A percentile compares a stretch with the other conserved stretches of the same genome.
Conservation (phyloP, 2,113 vertebrate genomes). For the Forbesichthys agassizii region DNA sequence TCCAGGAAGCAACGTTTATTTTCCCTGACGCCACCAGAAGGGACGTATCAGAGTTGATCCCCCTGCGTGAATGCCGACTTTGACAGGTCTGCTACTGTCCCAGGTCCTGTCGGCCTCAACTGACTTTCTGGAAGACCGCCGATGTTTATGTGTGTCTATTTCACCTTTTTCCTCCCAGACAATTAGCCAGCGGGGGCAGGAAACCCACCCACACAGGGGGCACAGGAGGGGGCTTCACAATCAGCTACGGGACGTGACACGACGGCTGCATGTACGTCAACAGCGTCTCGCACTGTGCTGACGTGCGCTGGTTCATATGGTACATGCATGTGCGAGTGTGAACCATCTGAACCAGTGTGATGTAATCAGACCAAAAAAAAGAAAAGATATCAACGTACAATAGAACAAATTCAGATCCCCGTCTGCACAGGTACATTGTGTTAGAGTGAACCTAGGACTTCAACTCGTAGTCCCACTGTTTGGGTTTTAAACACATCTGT, state of each 20-base stretch:
- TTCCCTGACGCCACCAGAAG: slow-evolving; percentile 57
- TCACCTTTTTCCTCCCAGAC: slow-evolving; percentile 72
- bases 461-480: no score
- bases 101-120: slow-evolving; percentile 47
- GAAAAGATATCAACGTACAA: no score
- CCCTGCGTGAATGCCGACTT: slow-evolving; percentile 43
- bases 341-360: background rate
- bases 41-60: slow-evolving; percentile 46
- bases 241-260: slow-evolving; percentile 24
- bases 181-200: slow-evolving; percentile 60
- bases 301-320: background rate
- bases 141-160: slow-evolving; percentile 71
- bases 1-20: slow-evolving; percentile 66
- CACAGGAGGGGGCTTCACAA: slow-evolving; percentile 17
- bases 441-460: no score
- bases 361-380: no score
- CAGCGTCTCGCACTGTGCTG: background rate
- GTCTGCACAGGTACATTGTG: no score
- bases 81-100: slow-evolving; percentile 61
- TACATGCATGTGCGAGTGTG: background rate
- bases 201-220: slow-evolving; percentile 50
- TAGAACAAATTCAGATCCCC: no score
- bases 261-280: background rate
- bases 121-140: slow-evolving; percentile 39
- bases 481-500: no score